phyloP scores from a whole-genome alignment of 2,113 vertebrate species.

The Glaucidium brasilianum region DNA sequence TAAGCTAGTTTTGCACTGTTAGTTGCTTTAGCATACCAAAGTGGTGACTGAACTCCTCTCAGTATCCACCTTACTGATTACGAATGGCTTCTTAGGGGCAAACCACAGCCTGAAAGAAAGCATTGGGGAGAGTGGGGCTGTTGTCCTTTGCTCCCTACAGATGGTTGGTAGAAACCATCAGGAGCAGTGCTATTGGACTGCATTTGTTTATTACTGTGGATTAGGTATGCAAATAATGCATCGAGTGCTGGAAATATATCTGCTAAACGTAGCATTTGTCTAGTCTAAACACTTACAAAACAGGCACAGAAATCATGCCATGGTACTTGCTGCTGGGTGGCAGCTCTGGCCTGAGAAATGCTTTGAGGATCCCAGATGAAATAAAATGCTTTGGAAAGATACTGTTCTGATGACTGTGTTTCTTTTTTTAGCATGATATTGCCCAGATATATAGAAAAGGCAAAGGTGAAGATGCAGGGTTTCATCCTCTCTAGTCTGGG shows the following conservation, averaged over 20 bases:
- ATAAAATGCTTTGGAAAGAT: background rate
- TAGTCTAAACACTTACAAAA: background rate
- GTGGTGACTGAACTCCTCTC: background rate
- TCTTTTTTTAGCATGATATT: background rate
- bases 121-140: fast-evolving
- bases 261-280: background rate
- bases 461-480: conserved; percentile 12
- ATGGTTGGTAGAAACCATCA: fast-evolving
- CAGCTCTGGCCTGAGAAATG: background rate
- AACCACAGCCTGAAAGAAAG: background rate
- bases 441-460: background rate
- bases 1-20: background rate
- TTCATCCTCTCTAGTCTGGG: background rate
- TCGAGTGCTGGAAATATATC: background rate
- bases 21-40: fast-evolving
- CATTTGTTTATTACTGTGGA: background rate
- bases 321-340: background rate
- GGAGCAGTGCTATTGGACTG: background rate
- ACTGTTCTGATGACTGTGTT: background rate
- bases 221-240: background rate
- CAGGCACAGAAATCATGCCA: background rate
- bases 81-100: background rate
- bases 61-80: background rate
- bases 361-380: background rate
- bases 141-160: background rate